Conservation (phyloP, 2,888 invertebrate genomes). For the Dysmachus trigonus region DNA sequence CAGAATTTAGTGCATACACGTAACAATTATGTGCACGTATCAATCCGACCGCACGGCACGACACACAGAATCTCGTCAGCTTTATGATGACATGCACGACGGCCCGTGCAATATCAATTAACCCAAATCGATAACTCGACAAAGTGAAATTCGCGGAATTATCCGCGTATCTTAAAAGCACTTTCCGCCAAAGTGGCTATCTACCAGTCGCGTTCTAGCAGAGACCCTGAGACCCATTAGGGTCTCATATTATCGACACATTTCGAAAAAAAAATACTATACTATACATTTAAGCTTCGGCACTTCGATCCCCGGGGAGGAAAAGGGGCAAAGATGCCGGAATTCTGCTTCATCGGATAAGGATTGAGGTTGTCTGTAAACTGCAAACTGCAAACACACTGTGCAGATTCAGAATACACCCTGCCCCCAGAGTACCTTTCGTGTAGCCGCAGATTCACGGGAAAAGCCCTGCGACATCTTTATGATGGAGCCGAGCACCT, state of each 20-base stretch:
- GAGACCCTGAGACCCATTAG: background rate
- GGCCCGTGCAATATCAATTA: slow-evolving; percentile 26
- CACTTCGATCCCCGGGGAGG: background rate
- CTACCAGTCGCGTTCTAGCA: background rate
- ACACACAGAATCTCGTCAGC: background rate
- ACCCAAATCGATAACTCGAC: slow-evolving; percentile 26
- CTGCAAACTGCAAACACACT: no score
- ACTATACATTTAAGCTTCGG: background rate
- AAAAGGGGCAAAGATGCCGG: background rate
- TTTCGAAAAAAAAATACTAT: slow-evolving; percentile 1
- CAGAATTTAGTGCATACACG: background rate
- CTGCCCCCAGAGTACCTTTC: background rate
- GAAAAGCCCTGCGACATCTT: background rate
- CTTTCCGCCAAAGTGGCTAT: slow-evolving; percentile 14
- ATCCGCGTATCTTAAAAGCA: slow-evolving; percentile 16
- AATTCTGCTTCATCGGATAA: background rate
- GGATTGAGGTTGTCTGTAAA: background rate
- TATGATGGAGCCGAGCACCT: background rate
- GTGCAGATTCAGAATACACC: background rate
- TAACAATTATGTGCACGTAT: background rate
- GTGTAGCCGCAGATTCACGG: background rate
- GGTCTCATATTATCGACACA: background rate
- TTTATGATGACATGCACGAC: slow-evolving; percentile 9
- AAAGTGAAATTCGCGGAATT: slow-evolving; percentile 20
- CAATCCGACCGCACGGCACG: background rate